Conservation (phyloP, 2,797 vertebrate genomes). For the Jordanella pulchra region DNA sequence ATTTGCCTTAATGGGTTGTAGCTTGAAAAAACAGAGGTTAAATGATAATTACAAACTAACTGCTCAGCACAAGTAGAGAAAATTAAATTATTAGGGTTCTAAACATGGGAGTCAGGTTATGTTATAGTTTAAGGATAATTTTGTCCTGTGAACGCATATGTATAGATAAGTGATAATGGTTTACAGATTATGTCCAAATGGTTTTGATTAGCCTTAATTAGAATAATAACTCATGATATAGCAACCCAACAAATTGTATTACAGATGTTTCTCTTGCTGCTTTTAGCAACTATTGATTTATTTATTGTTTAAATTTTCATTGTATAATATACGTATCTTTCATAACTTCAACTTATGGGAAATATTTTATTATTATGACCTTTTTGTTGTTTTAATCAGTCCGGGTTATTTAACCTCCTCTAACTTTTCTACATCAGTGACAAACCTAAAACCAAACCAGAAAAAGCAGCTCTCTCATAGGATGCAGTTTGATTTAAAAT, state of each 20-base stretch:
- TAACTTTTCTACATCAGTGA: not conserved
- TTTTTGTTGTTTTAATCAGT: not conserved
- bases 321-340: not conserved
- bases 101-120: constrained; percentile 22
- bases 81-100: constrained; percentile 41
- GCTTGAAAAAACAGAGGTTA: constrained; percentile 43
- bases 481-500: not conserved
- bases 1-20: constrained; percentile 38
- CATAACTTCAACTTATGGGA: not conserved
- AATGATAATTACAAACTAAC: constrained; percentile 55
- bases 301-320: not conserved
- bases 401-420: not conserved
- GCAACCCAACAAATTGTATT: not conserved
- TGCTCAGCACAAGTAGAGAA: constrained; percentile 39
- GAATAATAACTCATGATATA: not conserved
- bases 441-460: not conserved
- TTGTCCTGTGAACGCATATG: constrained; percentile 5
- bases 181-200: constrained; percentile 33
- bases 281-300: not conserved
- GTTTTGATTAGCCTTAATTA: constrained; percentile 19
- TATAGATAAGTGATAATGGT: constrained; percentile 28
- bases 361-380: not conserved
- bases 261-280: not conserved
- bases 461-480: not conserved
- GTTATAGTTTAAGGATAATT: constrained; percentile 38